phyloP scores from a whole-genome alignment of 2,888 invertebrate genomes.

The Lissocephala sabroskyi region DNA sequence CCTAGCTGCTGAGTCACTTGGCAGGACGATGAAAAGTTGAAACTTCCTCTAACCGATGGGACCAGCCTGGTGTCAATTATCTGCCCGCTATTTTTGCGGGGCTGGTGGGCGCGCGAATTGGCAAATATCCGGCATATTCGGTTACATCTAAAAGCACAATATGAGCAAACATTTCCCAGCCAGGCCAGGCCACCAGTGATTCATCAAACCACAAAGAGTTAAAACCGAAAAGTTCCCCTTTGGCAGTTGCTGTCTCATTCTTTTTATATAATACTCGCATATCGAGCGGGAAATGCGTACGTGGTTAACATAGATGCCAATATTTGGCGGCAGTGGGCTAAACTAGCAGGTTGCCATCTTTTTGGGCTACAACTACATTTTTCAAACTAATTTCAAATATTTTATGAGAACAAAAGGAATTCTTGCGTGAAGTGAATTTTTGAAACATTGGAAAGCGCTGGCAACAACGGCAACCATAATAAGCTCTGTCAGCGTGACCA shows the following conservation, averaged over 20 bases:
- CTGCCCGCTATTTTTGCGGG: too few species aligned
- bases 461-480: slow-evolving; percentile 26
- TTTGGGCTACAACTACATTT: slow-evolving; percentile 14
- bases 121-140: slow-evolving; percentile 23
- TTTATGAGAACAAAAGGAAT: slow-evolving; percentile 48
- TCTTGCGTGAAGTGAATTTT: slow-evolving; percentile 51
- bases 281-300: too few species aligned
- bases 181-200: neutral
- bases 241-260: too few species aligned
- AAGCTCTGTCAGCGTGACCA: slow-evolving; percentile 52
- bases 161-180: neutral
- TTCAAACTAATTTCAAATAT: slow-evolving; percentile 43
- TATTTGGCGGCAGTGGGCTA: too few species aligned
- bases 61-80: neutral
- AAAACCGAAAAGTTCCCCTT: neutral
- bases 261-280: too few species aligned
- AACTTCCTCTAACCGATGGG: neutral
- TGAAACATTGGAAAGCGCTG: slow-evolving; percentile 32
- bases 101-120: neutral
- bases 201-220: neutral
- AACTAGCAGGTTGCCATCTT: neutral
- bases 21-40: neutral
- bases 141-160: slow-evolving; percentile 18
- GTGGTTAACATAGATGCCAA: too few species aligned
- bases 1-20: too few species aligned